Evolutionary conservation across 1,140 invertebrate genomes (phyloP).

Genomic region (Contarinia nasturtii): DNA sequence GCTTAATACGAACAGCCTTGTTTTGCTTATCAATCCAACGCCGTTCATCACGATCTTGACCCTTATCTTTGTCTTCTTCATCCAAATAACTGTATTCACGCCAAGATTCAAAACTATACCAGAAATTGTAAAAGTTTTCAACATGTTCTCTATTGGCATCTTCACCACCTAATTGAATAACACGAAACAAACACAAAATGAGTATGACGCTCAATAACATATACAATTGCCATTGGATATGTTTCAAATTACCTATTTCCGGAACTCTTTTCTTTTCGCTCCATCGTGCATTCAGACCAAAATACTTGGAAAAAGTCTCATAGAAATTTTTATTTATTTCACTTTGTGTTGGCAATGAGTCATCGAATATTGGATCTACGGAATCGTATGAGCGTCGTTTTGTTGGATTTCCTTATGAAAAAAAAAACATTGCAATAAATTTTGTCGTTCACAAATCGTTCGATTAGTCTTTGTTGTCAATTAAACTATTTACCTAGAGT

Average conservation of each 20-base stretch:
- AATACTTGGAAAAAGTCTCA: slow-evolving; percentile 52
- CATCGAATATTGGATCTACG: slow-evolving; percentile 87
- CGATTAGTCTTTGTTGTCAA: too few relatives aligned
- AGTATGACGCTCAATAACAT: background rate
- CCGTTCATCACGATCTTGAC: slow-evolving; percentile 85
- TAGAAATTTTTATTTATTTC: slow-evolving; percentile 74
- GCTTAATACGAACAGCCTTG: slow-evolving; percentile 70
- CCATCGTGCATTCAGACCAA: slow-evolving; percentile 82
- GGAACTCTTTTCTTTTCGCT: slow-evolving; percentile 78
- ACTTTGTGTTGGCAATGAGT: slow-evolving; percentile 56
- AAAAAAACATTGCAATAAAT: background rate
- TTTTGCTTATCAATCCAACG: slow-evolving; percentile 97
- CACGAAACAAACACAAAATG: slow-evolving; percentile 9
- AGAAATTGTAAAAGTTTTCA: slow-evolving; percentile 74
- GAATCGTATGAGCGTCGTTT: slow-evolving; percentile 87
- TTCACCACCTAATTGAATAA: slow-evolving; percentile 61
- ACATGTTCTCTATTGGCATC: slow-evolving; percentile 50
- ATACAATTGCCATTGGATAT: background rate
- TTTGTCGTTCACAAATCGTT: too few relatives aligned
- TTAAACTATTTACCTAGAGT: slow-evolving; percentile 19
- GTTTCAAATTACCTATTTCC: background rate
- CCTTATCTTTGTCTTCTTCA: slow-evolving; percentile 96
- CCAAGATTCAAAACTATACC: slow-evolving; percentile 98
- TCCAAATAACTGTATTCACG: slow-evolving; percentile 97
- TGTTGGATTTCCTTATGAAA: slow-evolving; percentile 44